Percentiles rank a stretch among this genome's conserved stretches.
Conservation (phyloP, 1,140 invertebrate genomes). For the Branchinecta lynchi region DNA sequence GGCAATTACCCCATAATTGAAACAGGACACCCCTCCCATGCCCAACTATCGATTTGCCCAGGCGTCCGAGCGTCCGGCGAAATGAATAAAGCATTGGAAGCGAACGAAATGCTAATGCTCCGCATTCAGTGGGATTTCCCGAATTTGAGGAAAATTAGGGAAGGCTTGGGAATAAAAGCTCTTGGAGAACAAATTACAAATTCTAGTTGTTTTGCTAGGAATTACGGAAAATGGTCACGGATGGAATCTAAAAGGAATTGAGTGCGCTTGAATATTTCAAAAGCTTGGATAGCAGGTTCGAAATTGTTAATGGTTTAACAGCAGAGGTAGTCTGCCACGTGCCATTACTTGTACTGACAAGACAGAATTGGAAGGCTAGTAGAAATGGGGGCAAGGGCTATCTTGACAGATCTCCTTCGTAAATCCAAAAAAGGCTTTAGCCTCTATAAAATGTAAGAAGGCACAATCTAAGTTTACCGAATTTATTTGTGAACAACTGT, state of each 20-base stretch:
- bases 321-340: too few relatives aligned
- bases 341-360: too few relatives aligned
- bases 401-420: too few relatives aligned
- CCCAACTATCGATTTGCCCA: not conserved
- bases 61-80: not conserved
- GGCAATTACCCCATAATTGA: slow-evolving; percentile 7
- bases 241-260: not conserved
- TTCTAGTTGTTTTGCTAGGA: not conserved
- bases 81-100: not conserved
- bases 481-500: too few relatives aligned
- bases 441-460: too few relatives aligned
- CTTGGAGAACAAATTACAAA: not conserved
- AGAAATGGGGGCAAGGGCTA: too few relatives aligned
- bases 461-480: too few relatives aligned
- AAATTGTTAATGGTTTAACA: too few relatives aligned
- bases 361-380: too few relatives aligned
- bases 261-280: too few relatives aligned
- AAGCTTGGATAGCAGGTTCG: too few relatives aligned
- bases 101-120: not conserved
- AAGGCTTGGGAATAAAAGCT: slow-evolving; percentile 7
- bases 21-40: slow-evolving; percentile 2
- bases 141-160: not conserved
- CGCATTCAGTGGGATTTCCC: not conserved
- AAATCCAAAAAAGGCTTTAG: too few relatives aligned
- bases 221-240: not conserved